Evolutionary conservation across 2,113 vertebrate genomes (phyloP).

Genomic region (Rhodinocichla rosea): DNA sequence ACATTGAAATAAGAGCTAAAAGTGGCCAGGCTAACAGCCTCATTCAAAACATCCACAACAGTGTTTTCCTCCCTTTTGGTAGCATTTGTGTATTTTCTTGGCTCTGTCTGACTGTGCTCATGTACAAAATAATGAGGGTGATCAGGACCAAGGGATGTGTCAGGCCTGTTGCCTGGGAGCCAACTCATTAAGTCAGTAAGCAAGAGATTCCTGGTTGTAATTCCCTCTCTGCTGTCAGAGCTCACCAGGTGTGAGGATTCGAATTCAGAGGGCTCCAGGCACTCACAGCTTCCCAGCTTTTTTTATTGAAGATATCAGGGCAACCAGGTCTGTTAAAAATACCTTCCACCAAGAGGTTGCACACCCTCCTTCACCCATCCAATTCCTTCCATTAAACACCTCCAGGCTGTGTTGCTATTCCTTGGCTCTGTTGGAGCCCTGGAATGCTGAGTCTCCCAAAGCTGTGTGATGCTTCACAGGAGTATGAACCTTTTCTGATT

Average conservation of each 20-base stretch:
- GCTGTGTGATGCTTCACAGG: neutral
- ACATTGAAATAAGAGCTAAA: neutral
- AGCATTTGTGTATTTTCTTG: neutral
- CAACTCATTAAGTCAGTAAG: neutral
- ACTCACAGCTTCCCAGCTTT: neutral
- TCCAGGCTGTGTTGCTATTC: neutral
- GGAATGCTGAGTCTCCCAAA: neutral
- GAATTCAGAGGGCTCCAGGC: neutral
- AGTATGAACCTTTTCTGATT: neutral
- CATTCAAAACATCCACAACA: neutral
- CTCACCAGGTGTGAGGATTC: constrained; percentile 5
- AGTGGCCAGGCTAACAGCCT: neutral
- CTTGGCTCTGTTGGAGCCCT: neutral
- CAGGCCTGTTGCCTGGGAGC: neutral
- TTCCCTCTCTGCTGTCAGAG: neutral
- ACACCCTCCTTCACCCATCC: neutral
- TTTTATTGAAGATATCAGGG: neutral
- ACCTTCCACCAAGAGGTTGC: neutral
- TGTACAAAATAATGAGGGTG: neutral
- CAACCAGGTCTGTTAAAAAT: neutral
- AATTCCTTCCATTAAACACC: neutral
- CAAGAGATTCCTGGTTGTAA: neutral
- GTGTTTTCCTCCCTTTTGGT: neutral
- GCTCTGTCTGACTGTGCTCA: neutral
- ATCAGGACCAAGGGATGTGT: neutral